Evolutionary conservation across 2,888 invertebrate species (phyloP), one percentile per base, ranked within the genome.

Genomic region (Elmis aenea): DNA sequence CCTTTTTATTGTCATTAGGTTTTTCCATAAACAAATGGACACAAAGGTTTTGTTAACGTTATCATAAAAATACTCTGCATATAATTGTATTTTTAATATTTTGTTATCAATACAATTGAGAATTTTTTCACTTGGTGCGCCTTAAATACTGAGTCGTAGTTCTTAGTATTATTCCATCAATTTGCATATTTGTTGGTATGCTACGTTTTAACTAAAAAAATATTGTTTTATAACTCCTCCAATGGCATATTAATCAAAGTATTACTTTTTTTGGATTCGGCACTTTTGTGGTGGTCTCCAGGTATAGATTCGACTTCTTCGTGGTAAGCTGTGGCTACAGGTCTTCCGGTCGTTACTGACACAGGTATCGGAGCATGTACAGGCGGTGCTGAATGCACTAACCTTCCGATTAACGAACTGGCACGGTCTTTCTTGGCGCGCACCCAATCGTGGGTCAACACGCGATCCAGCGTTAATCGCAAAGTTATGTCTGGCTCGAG

Each of bases 401-500:
- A 64, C 26, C 79, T 68, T 13, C 78, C 79, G 58, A 76, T 71
- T 29, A 78, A 61, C 45, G 74, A 74, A 9, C 73, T 71, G 33
- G 72, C 70, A 61, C 73, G 75, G 42, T 80, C 79, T 57, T 78
- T 81, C 23, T 75, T 73, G 22, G 72, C 74, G 48, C 77, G 69
- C 26, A 83, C 71, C 89, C 89, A 90, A 48, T 83, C 83, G 61
- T 86, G 85, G 30, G 78, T 77, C 34, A 85, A 65, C 34, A 89
- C 80, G 40, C 85, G 74, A 46, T 84, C 84, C 48, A 90, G 66
- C 11, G 84, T 85, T 52, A 85, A 70, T 38, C 92, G 76, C 40
- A 80, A 71, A 11, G 82, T 82, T 23, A 89, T 79, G 55, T 92
- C 87, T 1, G 92, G 91, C 63, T 94, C 91, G 38, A 94, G 68